Conservation (phyloP, 2,113 vertebrate genomes). For the Eonycteris spelaea region DNA sequence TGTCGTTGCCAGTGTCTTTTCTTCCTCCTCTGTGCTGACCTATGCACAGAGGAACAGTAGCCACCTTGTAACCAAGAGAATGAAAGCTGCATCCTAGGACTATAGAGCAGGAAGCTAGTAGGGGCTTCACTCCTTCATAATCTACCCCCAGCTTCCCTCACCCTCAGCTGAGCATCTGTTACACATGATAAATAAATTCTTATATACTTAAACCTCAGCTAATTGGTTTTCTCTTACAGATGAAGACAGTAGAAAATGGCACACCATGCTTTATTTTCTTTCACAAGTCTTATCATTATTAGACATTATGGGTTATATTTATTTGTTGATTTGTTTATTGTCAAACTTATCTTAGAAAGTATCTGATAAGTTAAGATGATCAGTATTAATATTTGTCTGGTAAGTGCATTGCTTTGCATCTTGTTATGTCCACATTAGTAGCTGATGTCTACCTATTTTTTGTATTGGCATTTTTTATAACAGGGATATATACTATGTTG, state of each 20-base stretch:
- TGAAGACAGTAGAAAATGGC: neutral
- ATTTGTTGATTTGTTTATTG: neutral
- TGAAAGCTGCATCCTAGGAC: neutral
- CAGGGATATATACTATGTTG: neutral
- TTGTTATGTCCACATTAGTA: neutral
- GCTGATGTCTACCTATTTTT: neutral
- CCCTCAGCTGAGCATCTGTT: neutral
- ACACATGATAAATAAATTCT: neutral
- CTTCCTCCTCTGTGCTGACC: neutral
- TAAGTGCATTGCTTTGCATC: neutral
- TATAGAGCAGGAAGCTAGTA: neutral
- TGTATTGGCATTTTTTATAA: neutral
- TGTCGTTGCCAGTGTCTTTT: neutral
- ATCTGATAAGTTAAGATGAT: neutral
- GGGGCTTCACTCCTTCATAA: neutral
- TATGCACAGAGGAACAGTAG: too few species aligned
- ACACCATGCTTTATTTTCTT: neutral
- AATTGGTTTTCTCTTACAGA: neutral
- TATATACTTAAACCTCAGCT: neutral
- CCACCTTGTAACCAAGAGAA: neutral
- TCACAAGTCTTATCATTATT: neutral
- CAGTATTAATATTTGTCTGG: neutral
- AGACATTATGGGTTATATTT: neutral
- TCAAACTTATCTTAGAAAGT: neutral
- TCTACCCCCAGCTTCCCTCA: neutral